These are phyloP conservation scores for Anguilla pacifica DNA, from an alignment of 2,797 vertebrate genomes.

Conservation along the genomic window DNA sequence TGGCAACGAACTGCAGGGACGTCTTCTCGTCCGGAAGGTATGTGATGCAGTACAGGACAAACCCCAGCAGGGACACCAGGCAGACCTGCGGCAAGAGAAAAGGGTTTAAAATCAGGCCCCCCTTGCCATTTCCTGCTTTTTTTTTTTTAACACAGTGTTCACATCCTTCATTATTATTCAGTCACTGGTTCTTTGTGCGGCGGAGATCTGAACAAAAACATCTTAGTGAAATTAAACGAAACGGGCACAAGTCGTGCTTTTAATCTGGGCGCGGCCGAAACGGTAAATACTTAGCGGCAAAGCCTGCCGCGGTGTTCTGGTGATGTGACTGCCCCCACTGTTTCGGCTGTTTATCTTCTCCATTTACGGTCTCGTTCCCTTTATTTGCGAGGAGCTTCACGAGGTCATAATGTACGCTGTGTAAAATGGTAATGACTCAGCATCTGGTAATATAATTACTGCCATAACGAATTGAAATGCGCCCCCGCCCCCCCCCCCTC, in stretches of 20 bases:
- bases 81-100: slow-evolving; percentile 76
- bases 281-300: neutral
- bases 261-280: neutral
- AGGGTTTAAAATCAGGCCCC: slow-evolving; percentile 25
- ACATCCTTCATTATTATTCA: neutral
- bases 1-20: slow-evolving; percentile 82
- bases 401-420: slow-evolving; percentile 59
- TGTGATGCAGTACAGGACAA: slow-evolving; percentile 85
- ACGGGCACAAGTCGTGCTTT: neutral
- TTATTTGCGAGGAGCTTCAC: slow-evolving; percentile 37
- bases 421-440: slow-evolving; percentile 68
- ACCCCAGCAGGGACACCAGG: slow-evolving; percentile 83
- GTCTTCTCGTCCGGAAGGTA: slow-evolving; percentile 88
- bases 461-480: slow-evolving; percentile 29
- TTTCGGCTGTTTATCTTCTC: neutral
- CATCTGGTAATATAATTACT: slow-evolving; percentile 69
- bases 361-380: slow-evolving; percentile 21
- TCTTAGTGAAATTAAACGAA: neutral
- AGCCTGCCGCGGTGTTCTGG: neutral
- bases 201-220: neutral
- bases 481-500: slow-evolving; percentile 42
- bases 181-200: neutral
- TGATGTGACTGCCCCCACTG: neutral
- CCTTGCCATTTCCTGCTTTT: neutral
- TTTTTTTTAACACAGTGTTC: neutral